A percentile compares a stretch with the other conserved stretches of the same genome.
phyloP scores from a whole-genome alignment of 2,888 invertebrate species.

The Morpho helenor region DNA sequence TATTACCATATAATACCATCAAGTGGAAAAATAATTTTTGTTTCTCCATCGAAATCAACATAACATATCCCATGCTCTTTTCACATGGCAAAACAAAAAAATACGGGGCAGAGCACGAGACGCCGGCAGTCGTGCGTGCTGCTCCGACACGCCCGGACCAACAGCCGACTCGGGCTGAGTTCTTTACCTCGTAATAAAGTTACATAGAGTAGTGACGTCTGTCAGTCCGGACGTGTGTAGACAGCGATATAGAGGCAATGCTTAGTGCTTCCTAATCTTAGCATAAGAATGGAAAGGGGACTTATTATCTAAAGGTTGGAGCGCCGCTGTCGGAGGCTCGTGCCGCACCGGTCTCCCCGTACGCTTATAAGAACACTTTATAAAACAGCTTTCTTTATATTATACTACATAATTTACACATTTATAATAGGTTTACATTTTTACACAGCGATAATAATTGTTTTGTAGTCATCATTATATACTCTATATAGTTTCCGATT shows the following conservation, averaged over 20 bases:
- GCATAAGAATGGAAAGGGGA: slow-evolving; percentile 20
- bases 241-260: slow-evolving; percentile 38
- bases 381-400: slow-evolving; percentile 72
- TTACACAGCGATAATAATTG: slow-evolving; percentile 77
- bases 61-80: slow-evolving; percentile 58
- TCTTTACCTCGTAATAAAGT: no score
- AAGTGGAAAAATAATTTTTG: slow-evolving; percentile 78
- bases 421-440: slow-evolving; percentile 75
- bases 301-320: slow-evolving; percentile 34
- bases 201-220: no score
- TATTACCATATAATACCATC: slow-evolving; percentile 62
- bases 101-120: slow-evolving; percentile 54
- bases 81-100: slow-evolving; percentile 61
- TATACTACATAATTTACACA: slow-evolving; percentile 78
- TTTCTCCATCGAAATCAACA: slow-evolving; percentile 70
- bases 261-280: slow-evolving; percentile 20
- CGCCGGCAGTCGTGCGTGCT: slow-evolving; percentile 31
- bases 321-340: slow-evolving; percentile 23
- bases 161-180: neutral
- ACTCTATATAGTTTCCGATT: slow-evolving; percentile 72
- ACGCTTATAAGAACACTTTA: slow-evolving; percentile 77
- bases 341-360: slow-evolving; percentile 34
- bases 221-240: slow-evolving; percentile 9
- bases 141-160: slow-evolving; percentile 30
- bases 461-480: slow-evolving; percentile 73